Percentiles rank a stretch among this genome's conserved stretches.
These are phyloP conservation scores for Apamea crenata DNA, from an alignment of 2,888 invertebrate genomes.

Conservation along the genomic window DNA sequence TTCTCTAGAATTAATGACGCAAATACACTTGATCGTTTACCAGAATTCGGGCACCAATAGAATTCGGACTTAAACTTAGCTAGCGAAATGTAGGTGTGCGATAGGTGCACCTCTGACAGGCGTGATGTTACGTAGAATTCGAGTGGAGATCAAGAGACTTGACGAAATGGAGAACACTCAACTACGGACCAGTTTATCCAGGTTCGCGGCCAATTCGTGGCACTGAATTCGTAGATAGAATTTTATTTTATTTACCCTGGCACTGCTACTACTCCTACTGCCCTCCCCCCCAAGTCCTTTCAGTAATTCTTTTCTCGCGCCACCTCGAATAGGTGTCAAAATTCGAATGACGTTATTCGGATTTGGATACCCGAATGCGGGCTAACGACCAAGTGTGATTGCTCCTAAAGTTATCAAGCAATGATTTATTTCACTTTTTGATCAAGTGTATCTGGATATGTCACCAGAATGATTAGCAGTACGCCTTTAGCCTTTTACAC, in stretches of 20 bases:
- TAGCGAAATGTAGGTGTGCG: no score
- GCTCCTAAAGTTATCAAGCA: slow-evolving; percentile 10
- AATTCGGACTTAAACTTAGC: no score
- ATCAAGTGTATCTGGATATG: neutral
- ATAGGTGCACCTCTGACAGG: no score
- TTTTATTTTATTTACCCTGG: no score
- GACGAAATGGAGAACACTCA: neutral
- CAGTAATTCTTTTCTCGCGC: no score
- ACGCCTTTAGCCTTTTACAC: neutral
- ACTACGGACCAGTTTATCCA: neutral
- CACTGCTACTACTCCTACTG: no score
- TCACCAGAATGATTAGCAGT: neutral
- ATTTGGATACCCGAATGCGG: neutral
- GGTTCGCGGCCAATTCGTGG: neutral
- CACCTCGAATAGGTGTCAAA: no score
- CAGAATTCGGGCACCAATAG: neutral
- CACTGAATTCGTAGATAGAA: neutral
- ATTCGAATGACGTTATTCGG: neutral
- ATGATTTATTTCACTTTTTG: neutral
- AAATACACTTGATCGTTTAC: neutral
- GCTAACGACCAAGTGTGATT: slow-evolving; percentile 2
- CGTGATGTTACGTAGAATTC: no score
- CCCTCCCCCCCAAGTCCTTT: no score
- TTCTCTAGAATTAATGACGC: neutral
- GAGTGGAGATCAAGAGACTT: neutral